Base-by-base conservation (phyloP, 2,113 vertebrate species). In the Machaerirhynchus nigripectus region DNA sequence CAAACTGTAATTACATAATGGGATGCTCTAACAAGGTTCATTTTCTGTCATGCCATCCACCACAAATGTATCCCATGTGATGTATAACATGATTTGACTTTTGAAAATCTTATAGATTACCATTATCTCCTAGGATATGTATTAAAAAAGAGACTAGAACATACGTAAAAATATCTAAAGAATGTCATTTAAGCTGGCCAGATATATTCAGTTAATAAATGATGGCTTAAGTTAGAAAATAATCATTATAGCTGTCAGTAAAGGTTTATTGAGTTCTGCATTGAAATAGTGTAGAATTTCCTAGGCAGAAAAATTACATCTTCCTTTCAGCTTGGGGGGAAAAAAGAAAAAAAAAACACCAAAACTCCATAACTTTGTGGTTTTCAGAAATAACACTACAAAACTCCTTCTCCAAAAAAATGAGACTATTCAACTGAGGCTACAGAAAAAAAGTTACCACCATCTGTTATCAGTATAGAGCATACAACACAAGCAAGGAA, bases 391-490 rank as follows among this genome's bases (percentile, higher is more conserved):
- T 80, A 94, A 91, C 67, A 92, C 67, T 65, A 65, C 53, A 79
- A 74, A 93, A 68, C 67, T 93, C 55, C 74, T 84, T 64, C 61
- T 69, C 53, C 14, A 80, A 92, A 92, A 84, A 88, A 53, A 92
- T 2, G 3, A 61, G 55, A 61, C 78, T 86, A 86, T 88, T 94
- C 75, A 95, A 3, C 59, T 65, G 68, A 95, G 82, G 85, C 85
- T 81, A 77, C 50, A 83, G 63, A 85, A 95, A 93, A 57, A 94
- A 94, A 88, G 83, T 53, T 83, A 46, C 59, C 71, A 79, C 95
- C 89, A 96, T 93, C 89, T 96, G 90, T 95, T 96, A 85, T 85
- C 91, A 77, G 78, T 83, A 76, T 35, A 91, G n/a, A 93, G 28
- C 23, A 65, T 52, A 78, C 74, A 95, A 73, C 55, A 90, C 55